Percentiles rank a stretch among this genome's conserved stretches.
These are phyloP conservation scores for Metacarcinus magister DNA, from an alignment of 2,888 invertebrate genomes.

Conservation along the genomic window DNA sequence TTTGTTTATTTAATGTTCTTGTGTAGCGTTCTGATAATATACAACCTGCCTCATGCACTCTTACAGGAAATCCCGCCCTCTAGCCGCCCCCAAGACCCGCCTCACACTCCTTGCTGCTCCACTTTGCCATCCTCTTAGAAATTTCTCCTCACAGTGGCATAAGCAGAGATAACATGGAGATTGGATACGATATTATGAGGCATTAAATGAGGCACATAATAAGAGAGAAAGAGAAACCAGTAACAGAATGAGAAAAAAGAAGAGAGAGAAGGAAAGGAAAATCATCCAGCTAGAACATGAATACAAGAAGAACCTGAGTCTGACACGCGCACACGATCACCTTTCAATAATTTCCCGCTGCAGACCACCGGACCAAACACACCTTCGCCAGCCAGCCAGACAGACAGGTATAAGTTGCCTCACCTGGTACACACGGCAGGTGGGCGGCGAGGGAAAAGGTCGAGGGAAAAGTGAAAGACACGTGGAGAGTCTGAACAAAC, in stretches of 20 bases:
- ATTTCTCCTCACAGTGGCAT: neutral
- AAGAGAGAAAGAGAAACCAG: no score
- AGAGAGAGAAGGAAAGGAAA: neutral
- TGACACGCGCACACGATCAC: no score
- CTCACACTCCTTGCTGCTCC: neutral
- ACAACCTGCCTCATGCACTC: neutral
- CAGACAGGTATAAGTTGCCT: neutral
- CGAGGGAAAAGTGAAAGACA: neutral
- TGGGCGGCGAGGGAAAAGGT: neutral
- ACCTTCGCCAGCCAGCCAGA: neutral
- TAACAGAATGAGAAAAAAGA: neutral
- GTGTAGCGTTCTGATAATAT: neutral
- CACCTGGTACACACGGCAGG: neutral
- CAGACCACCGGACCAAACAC: neutral
- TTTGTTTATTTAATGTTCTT: slow-evolving; percentile 10
- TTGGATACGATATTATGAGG: neutral
- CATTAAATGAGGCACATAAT: no score
- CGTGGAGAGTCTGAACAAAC: neutral
- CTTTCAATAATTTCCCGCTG: no score
- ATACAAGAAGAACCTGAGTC: no score
- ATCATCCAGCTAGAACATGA: no score
- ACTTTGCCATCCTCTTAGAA: neutral
- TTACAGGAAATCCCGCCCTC: neutral
- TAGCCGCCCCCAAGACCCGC: neutral
- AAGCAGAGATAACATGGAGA: neutral